Percentiles rank a stretch among this genome's conserved stretches.
Conservation (phyloP, 1,140 invertebrate genomes). For the Cheumatopsyche charites region DNA sequence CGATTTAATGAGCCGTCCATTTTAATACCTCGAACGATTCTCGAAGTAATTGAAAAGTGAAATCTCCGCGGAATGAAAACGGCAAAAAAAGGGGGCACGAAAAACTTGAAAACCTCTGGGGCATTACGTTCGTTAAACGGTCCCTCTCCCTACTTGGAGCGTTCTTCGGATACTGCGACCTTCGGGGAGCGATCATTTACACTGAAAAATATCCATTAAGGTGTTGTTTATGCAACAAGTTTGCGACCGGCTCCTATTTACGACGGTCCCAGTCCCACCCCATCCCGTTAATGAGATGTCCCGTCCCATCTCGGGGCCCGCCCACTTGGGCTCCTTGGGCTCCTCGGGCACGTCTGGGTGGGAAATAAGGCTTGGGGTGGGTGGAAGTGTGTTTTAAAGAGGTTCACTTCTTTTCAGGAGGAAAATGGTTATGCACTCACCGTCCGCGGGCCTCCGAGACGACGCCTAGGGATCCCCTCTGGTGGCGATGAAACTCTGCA, state of each 20-base stretch:
- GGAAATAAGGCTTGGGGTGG: no score
- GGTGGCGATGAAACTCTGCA: no score
- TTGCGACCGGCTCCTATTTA: conserved; percentile 41
- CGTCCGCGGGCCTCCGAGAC: not conserved
- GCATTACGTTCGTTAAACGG: conserved; percentile 25
- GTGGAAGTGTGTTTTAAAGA: not conserved
- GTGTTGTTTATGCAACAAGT: conserved; percentile 48
- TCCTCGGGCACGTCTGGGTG: no score
- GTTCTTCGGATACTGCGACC: conserved; percentile 12
- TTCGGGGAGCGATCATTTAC: conserved; percentile 46
- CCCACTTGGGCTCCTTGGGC: no score
- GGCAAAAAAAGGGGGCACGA: not conserved
- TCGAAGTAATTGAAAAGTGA: no score
- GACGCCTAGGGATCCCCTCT: no score
- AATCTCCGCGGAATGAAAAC: no score
- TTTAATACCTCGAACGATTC: no score
- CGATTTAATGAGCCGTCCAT: no score
- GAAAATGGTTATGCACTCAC: conserved; percentile 4
- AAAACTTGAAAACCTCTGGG: not conserved
- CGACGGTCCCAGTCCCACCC: not conserved
- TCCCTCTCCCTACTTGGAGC: conserved; percentile 1
- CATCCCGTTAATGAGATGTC: conserved; percentile 23
- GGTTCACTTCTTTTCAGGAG: not conserved
- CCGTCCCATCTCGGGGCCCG: no score
- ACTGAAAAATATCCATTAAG: conserved; percentile 46